Evolutionary conservation across 2,888 invertebrate species (phyloP).

Genomic region (Lithophane ornitopus): DNA sequence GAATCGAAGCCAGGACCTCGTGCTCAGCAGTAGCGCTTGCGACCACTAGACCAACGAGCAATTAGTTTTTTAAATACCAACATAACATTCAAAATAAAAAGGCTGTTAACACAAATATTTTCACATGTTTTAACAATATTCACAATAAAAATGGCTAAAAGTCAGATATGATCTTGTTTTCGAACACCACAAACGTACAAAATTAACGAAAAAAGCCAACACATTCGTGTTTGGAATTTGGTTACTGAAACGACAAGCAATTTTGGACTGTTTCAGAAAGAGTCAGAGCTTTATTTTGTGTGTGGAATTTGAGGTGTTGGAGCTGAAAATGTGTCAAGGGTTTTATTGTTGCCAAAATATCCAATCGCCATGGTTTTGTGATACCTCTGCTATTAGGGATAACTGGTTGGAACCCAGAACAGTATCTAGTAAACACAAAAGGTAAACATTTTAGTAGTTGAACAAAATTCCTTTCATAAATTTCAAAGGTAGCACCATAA

Average conservation of each 20-base stretch:
- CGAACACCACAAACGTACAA: slow-evolving; percentile 54
- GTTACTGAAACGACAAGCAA: slow-evolving; percentile 19
- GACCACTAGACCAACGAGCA: background rate
- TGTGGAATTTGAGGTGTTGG: background rate
- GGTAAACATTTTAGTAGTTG: too few species aligned
- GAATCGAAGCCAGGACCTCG: too few species aligned
- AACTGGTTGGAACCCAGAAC: slow-evolving; percentile 1
- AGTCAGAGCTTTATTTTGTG: slow-evolving; percentile 21
- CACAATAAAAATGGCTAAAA: slow-evolving; percentile 43
- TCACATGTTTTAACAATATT: slow-evolving; percentile 33
- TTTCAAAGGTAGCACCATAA: background rate
- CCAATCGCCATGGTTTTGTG: slow-evolving; percentile 35
- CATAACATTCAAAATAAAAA: slow-evolving; percentile 6
- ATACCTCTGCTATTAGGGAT: slow-evolving; percentile 35
- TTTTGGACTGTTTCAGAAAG: slow-evolving; percentile 8
- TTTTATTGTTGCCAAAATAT: slow-evolving; percentile 60
- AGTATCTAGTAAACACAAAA: background rate
- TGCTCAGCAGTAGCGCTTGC: background rate
- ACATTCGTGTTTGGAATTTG: slow-evolving; percentile 52
- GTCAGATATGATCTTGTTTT: slow-evolving; percentile 53
- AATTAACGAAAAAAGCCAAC: slow-evolving; percentile 53
- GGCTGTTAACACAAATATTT: slow-evolving; percentile 18
- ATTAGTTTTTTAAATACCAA: background rate
- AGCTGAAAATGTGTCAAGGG: slow-evolving; percentile 53
- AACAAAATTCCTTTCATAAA: background rate